Base-by-base conservation (phyloP, 2,113 vertebrate genomes). In the Lampris megalopsis region DNA sequence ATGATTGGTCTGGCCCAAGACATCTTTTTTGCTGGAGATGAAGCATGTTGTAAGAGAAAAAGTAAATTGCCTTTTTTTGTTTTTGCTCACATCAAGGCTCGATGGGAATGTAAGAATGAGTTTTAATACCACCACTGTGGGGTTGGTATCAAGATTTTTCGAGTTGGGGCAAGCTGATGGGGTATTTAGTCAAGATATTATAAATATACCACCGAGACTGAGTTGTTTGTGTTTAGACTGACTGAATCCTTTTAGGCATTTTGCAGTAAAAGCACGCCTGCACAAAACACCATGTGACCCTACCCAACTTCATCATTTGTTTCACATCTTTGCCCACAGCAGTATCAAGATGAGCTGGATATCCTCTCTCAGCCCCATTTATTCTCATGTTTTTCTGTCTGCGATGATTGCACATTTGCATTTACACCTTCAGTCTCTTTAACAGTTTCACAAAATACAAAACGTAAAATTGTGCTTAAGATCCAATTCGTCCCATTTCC, bases 31-130 rank as follows among this genome's bases (percentile, higher is more conserved):
- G 78, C 67, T 54, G 79, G 79, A 82, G 81, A 80, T 65, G 77
- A 56, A 67, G 56, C 58, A 66, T 80, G 84, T 81, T 83, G 73
- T 69, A 73, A 79, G 61, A 72, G 66, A 80, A 79, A 79, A 89
- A 86, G 79, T 83, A 93, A 91, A 92, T 92, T 90, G 73, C 84
- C 89, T 84, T 88, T 70, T 79, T 73, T 53, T 75, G 38, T 56
- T 43, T 58, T 68, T 79, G 59, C 79, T 75, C 40, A 71, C 82
- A 53, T 68, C 36, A 5, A 49, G 57, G 64, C 75, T 89, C 78
- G 72, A 37, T 13, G 49, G 43, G 63, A 65, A 69, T 79, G 68
- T 83, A 63, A 77, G 74, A 79, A 81, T 85, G 79, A 75, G 81
- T 87, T 86, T 83, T 68, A 78, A 72, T 78, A 13, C 43, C n/a